Evolutionary conservation across 2,113 vertebrate species (phyloP), one percentile per base, ranked within the genome.

Genomic region (Struthidea cinerea): DNA sequence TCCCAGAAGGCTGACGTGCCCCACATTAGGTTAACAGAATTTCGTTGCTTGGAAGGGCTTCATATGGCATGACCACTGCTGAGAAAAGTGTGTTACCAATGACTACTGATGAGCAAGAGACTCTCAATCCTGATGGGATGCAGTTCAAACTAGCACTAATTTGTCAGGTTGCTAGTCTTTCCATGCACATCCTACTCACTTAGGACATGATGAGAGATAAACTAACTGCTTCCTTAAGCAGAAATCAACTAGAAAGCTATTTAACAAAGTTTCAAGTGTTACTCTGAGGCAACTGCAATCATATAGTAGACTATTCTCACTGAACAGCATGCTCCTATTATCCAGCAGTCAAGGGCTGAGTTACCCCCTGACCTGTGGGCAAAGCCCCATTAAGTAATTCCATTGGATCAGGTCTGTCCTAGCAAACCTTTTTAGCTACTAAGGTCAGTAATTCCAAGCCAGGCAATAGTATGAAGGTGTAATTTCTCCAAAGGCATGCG

Each of bases 401-500:
- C 15, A 53, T 5, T 32, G 56, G 16, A 76, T 64, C 26, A 44
- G n/a, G 20, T 22, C 27, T 61, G 23, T 27, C 3, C 6, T n/a
- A 77, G 12, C 5, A 83, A 71, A 24, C 3, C 2, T 37, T 77
- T 70, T 60, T 16, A 75, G 37, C 9, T 82, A 69, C 37, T 9
- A 76, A 46, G 27, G 9, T 39, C 30, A 83, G 2, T 55, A 83
- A 84, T 44, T 87, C 17, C 46, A 74, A 46, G 80, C 21, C 10
- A 71, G 97, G 98, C 97, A 98, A 99, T 97, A 59, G 98, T 98
- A 77, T 98, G 98, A 96, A 99, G 98, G 79, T 98, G 98, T 41
- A 99, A 97, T 89, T 99, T 98, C 90, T 99, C 98, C 90, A 99
- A 26, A 35, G 98, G 98, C 50, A 99, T 97, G 8, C 96, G 92